Evolutionary conservation across 2,888 invertebrate genomes (phyloP).

Genomic region (Acutogordius australiensis): DNA sequence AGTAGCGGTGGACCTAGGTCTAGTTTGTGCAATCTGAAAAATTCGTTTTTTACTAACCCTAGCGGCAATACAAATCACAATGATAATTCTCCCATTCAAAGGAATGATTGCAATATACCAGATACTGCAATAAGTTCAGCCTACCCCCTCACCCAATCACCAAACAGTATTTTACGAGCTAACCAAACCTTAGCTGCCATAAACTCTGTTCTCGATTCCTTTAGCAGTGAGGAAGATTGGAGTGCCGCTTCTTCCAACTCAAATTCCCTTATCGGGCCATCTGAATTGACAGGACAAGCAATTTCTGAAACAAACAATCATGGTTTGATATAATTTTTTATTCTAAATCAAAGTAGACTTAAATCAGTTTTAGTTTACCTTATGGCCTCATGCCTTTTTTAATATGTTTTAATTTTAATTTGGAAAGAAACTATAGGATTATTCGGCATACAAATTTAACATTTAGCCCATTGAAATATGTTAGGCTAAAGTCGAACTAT

Average conservation of each 20-base stretch:
- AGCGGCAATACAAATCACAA: background rate
- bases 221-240: constrained; percentile 5
- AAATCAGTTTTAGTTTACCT: too few relatives aligned
- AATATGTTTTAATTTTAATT: too few relatives aligned
- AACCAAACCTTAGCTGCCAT: background rate
- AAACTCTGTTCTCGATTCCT: background rate
- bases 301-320: too few relatives aligned
- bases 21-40: background rate
- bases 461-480: too few relatives aligned
- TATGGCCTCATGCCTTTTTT: too few relatives aligned
- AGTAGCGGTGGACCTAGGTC: background rate
- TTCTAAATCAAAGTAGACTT: too few relatives aligned
- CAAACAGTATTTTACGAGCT: background rate
- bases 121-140: background rate
- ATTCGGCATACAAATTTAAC: too few relatives aligned
- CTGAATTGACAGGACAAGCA: too few relatives aligned
- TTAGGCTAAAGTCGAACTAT: too few relatives aligned
- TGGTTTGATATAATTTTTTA: too few relatives aligned
- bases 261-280: too few relatives aligned
- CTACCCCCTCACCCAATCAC: background rate
- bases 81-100: background rate
- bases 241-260: background rate
- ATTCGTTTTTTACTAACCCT: background rate
- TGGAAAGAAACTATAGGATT: too few relatives aligned
- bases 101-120: background rate